Base-by-base conservation (phyloP, 1,140 invertebrate species). In the Pogonognathellus flavescens region DNA sequence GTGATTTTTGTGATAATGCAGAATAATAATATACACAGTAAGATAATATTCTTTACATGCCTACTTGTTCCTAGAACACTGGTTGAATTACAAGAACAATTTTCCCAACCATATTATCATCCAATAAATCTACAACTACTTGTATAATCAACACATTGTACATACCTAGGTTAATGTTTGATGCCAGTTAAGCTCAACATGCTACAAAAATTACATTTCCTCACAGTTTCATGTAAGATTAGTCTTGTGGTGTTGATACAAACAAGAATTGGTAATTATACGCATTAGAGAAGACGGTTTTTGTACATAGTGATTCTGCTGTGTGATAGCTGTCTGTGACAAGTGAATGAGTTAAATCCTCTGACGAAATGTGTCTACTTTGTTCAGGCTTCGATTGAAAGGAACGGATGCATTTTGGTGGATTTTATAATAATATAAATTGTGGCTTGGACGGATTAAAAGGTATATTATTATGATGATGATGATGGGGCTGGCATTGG, bases 1-100 rank as follows among this genome's bases (percentile, higher is more conserved):
- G 70, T 76, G 70, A 76, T 76, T 76, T 76, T 76, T 76, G 70
- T 76, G 70, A 76, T 76, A 76, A 41, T 76, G 49, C 31, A 49
- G 13, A n/a, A 49, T 49, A 66, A 66, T 13, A 66, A 25, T 25
- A 20, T n/a, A 41, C 31, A 41, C 31, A 1, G 6, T 41, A 13
- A 13, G 20, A 6, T 66, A 25, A 25, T 25, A 11, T 66, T 25
- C 22, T 11, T 20, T 66, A 66, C 20, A 66, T 66, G 2, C 20
- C 22, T 31, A 25, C 13, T 25, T 22, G 18, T 60, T 18, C 22
- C 25, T 13, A 1, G 62, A 10, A 66, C 0, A 4, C 22, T 31
- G 4, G 9, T 22, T 1, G 6, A 25, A 25, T 41, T 6, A 1
- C 31, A 22, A 20, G 20, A 66, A 6, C 3, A 10, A 6, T 11